Evolutionary conservation across 2,113 vertebrate genomes (phyloP), one percentile per base, ranked within the genome.

Genomic region (Myotis brandtii): DNA sequence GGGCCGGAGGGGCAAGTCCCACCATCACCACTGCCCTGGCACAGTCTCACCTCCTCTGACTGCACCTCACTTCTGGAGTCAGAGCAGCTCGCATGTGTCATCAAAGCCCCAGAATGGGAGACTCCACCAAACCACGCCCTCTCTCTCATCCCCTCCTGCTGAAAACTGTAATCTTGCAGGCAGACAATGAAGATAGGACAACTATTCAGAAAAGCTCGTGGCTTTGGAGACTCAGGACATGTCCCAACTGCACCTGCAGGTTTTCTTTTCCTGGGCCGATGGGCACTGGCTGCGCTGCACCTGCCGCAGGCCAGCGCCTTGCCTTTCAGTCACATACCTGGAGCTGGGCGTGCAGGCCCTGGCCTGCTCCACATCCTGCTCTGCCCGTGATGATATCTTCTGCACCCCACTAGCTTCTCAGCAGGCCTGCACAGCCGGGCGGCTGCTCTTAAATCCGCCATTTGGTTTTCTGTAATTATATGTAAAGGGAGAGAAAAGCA

Each of bases 271-370:
- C 98, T 81, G 97, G 98, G 98, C 98, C 97, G 98, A 98, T 97
- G 98, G 98, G 98, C 98, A 98, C 98, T 98, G 98, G 98, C 98
- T 99, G 97, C 96, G 98, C 98, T 99, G 99, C 99, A 99, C 99
- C 99, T 99, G 99, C 99, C 99, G 99, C 98, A 98, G 99, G 99
- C 99, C 99, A 99, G 99, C 99, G 99, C 98, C 98, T 98, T 98
- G 98, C 98, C 98, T 98, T 94, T 99, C 98, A 99, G 98, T 98
- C 98, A 98, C 99, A 99, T 99, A 99, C 98, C 99, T 99, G 97
- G 98, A 98, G 99, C 99, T 98, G 99, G 89, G 89, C 96, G 97
- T 98, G 98, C 99, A 99, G 99, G 99, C 98, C 98, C 98, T 88
- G 97, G 99, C 99, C 98, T 99, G 99, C 97, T 97, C 86, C 0